Evolutionary conservation across 2,113 vertebrate species (phyloP).

Genomic region (Astur gentilis): DNA sequence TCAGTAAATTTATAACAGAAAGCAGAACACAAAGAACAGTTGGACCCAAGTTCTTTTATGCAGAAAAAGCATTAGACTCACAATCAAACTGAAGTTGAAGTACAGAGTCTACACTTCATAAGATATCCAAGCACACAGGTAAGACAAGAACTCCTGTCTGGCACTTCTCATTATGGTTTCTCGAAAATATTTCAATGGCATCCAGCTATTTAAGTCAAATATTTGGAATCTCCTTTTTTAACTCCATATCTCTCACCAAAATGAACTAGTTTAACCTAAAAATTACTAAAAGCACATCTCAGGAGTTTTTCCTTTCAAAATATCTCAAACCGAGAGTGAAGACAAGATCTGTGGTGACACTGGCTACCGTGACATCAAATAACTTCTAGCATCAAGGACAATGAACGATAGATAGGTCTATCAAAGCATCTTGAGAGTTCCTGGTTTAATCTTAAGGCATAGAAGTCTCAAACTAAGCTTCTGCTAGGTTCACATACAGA

Average conservation of each 20-base stretch:
- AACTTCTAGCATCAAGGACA: neutral
- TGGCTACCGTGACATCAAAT: neutral
- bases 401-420: neutral
- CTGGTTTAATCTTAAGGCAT: neutral
- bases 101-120: neutral
- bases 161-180: neutral
- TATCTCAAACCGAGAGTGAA: neutral
- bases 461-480: neutral
- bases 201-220: neutral
- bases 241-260: fast-evolving
- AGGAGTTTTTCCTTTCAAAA: neutral
- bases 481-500: neutral
- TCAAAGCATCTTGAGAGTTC: neutral
- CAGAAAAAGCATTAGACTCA: neutral
- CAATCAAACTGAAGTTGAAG: neutral
- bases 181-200: neutral
- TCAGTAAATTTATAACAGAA: neutral
- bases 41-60: neutral
- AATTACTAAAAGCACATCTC: neutral
- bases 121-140: neutral
- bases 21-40: neutral
- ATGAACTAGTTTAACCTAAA: neutral
- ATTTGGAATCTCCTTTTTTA: neutral
- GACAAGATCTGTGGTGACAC: neutral
- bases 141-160: neutral